Percentiles rank a stretch among this genome's conserved stretches.
phyloP scores from a whole-genome alignment of 2,797 vertebrate species.

The Dermochelys coriacea region DNA sequence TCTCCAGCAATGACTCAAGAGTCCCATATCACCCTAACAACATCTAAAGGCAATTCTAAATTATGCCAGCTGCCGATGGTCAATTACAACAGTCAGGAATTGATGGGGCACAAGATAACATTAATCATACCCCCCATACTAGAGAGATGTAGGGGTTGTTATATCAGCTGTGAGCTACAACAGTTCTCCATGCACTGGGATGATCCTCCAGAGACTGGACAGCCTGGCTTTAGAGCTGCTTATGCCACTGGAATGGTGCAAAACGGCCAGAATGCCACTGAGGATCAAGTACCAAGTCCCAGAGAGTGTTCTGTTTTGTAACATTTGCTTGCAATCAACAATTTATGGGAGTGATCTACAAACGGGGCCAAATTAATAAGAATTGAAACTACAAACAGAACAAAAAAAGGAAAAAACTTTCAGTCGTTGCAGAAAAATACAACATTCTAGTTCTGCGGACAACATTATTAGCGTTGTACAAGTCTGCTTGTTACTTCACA shows the following conservation, averaged over 20 bases:
- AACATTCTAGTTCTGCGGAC: slow-evolving; percentile 29
- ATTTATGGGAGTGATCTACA: background rate
- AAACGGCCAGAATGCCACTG: fast-evolving
- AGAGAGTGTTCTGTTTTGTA: background rate
- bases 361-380: background rate
- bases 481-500: slow-evolving; percentile 27
- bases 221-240: fast-evolving
- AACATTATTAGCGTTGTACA: slow-evolving; percentile 46
- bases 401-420: background rate
- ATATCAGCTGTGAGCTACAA: background rate
- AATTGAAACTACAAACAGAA: background rate
- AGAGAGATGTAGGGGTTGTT: background rate
- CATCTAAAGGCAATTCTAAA: background rate
- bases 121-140: fast-evolving
- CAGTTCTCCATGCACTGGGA: background rate
- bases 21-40: fast-evolving
- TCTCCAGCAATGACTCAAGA: background rate
- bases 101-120: background rate
- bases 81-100: background rate
- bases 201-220: background rate
- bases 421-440: slow-evolving; percentile 52
- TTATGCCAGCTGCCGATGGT: background rate
- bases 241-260: background rate
- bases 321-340: background rate
- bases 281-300: background rate